phyloP scores from a whole-genome alignment of 2,113 vertebrate species.

The Jacana jacana region DNA sequence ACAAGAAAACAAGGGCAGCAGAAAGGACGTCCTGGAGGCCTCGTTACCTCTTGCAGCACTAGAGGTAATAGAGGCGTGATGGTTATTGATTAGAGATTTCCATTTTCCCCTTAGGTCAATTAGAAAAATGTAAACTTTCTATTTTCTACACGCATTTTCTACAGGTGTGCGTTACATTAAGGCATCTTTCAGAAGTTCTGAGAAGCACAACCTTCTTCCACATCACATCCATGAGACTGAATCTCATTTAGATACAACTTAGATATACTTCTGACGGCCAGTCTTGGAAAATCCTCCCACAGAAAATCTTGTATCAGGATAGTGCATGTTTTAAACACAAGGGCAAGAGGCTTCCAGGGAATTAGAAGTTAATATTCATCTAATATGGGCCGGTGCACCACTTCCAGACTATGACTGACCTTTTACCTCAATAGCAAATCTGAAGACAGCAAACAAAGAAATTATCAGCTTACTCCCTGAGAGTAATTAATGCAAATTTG shows the following conservation, averaged over 20 bases:
- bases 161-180: not conserved
- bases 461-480: not conserved
- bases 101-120: not conserved
- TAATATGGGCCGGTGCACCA: not conserved
- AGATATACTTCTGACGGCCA: not conserved
- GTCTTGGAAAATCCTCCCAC: not conserved
- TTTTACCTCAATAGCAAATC: not conserved
- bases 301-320: not conserved
- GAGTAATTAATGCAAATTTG: constrained; percentile 24
- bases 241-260: not conserved
- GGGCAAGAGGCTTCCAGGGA: not conserved
- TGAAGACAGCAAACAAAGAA: not conserved
- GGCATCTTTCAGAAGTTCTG: not conserved
- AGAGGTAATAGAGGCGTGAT: not conserved
- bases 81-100: not conserved
- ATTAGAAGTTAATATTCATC: not conserved
- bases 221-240: not conserved
- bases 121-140: not conserved
- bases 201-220: not conserved
- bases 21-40: not conserved
- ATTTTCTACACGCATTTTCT: not conserved
- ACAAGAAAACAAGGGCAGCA: not conserved
- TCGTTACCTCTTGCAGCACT: not conserved
- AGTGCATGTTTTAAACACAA: not conserved
- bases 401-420: not conserved